phyloP scores from a whole-genome alignment of 2,888 invertebrate genomes.

The Agrotis exclamationis region DNA sequence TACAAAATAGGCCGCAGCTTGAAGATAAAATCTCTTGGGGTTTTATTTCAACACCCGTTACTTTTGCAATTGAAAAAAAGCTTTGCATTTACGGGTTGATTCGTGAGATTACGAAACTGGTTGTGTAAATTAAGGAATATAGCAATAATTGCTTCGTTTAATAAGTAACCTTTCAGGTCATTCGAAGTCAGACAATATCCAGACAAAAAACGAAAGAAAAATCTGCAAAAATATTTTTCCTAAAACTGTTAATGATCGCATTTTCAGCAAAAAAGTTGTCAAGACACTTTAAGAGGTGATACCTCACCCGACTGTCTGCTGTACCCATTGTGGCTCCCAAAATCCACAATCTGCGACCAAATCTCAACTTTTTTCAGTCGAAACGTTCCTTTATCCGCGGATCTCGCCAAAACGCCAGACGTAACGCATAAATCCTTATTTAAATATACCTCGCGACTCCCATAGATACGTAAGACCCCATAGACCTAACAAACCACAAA shows the following conservation, averaged over 20 bases:
- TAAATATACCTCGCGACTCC: conserved; percentile 84
- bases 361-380: conserved; percentile 82
- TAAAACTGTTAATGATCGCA: conserved; percentile 65
- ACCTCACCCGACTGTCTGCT: conserved; percentile 72
- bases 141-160: conserved; percentile 17
- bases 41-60: conserved; percentile 46
- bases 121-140: conserved; percentile 1
- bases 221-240: conserved; percentile 50
- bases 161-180: background rate
- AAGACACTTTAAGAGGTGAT: conserved; percentile 71
- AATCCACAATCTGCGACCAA: conserved; percentile 77
- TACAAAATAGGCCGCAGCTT: conserved; percentile 33
- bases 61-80: conserved; percentile 10
- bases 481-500: conserved; percentile 49
- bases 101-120: background rate
- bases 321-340: conserved; percentile 78
- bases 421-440: conserved; percentile 91
- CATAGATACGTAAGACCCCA: conserved; percentile 69
- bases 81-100: conserved; percentile 14
- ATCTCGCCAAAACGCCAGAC: conserved; percentile 90
- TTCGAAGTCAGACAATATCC: conserved; percentile 18
- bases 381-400: conserved; percentile 86
- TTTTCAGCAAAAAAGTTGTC: conserved; percentile 63
- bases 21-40: conserved; percentile 37
- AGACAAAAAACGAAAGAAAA: conserved; percentile 55